Evolutionary conservation across 92 coral and sea anemone species (phyloP).

Genomic region (Diadumene lineata): DNA sequence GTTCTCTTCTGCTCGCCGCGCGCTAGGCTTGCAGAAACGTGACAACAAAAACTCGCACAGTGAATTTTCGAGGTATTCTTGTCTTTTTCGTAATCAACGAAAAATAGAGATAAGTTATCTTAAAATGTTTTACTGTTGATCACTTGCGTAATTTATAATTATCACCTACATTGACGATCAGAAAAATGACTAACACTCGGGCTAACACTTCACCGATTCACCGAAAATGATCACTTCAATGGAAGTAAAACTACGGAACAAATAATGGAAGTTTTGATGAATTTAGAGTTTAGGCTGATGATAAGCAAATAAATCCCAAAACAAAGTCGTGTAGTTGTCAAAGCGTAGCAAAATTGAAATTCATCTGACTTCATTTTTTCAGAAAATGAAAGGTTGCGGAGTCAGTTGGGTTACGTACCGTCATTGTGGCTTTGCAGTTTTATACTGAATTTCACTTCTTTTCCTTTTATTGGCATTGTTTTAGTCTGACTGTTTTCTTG

Average conservation of each 20-base stretch:
- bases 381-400: no score
- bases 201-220: no score
- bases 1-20: no score
- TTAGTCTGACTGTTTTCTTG: no score
- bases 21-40: not conserved
- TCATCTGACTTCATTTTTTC: no score
- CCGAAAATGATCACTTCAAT: not conserved
- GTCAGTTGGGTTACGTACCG: no score
- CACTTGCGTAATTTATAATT: not conserved
- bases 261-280: not conserved
- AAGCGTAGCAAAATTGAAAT: no score
- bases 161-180: not conserved
- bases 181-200: not conserved
- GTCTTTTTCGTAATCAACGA: not conserved
- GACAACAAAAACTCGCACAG: not conserved
- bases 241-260: not conserved
- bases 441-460: no score
- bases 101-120: conserved; percentile 5
- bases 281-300: not conserved
- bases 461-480: no score
- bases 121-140: not conserved
- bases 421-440: no score
- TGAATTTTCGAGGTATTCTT: not conserved
- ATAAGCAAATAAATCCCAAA: not conserved
- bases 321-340: no score